Evolutionary conservation across 2,888 invertebrate genomes (phyloP).

Genomic region (Agrilus biguttatus): DNA sequence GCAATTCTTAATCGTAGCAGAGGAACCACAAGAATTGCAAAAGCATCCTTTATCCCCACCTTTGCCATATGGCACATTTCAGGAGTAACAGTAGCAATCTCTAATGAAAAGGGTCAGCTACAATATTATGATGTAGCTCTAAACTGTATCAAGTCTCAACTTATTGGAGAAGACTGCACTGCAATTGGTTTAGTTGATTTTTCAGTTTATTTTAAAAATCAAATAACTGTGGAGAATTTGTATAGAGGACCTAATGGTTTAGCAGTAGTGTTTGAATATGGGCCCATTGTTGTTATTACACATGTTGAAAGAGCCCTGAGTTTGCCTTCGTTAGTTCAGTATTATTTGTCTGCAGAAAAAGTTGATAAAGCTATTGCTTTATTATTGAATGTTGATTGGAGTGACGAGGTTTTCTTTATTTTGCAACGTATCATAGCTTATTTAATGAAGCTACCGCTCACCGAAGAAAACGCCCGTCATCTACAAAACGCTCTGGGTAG

Average conservation of each 20-base stretch:
- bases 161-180: constrained; percentile 49
- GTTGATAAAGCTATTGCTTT: constrained; percentile 56
- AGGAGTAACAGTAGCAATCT: constrained; percentile 50
- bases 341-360: constrained; percentile 48
- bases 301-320: constrained; percentile 21
- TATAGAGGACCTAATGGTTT: constrained; percentile 29
- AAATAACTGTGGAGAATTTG: constrained; percentile 23
- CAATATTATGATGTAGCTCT: constrained; percentile 64
- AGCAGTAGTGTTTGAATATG: constrained; percentile 44
- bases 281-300: constrained; percentile 35
- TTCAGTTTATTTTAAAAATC: constrained; percentile 40
- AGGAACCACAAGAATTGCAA: constrained; percentile 59
- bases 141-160: constrained; percentile 48
- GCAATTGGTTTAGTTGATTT: constrained; percentile 49
- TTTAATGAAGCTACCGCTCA: constrained; percentile 43
- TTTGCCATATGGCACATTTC: constrained; percentile 58
- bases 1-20: constrained; percentile 62
- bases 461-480: constrained; percentile 44
- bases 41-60: constrained; percentile 68
- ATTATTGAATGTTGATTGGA: constrained; percentile 52
- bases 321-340: constrained; percentile 23
- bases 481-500: constrained; percentile 69
- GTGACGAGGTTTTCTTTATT: constrained; percentile 58
- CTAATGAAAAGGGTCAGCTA: constrained; percentile 57
- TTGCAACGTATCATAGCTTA: constrained; percentile 59